Evolutionary conservation across 1,140 invertebrate genomes (phyloP).

Genomic region (Octopus bimaculoides): DNA sequence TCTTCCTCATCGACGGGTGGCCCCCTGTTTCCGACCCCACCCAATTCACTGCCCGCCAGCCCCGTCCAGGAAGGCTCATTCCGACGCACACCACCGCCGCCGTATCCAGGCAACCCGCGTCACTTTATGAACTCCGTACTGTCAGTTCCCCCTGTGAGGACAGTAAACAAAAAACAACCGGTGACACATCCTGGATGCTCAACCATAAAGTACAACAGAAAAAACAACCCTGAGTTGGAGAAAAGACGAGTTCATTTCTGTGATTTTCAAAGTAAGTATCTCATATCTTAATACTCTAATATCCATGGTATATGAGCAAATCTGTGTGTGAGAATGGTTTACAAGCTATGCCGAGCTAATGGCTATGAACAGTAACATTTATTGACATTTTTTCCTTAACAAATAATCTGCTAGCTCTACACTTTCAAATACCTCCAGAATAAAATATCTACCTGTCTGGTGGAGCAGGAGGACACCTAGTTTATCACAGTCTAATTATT

Average conservation of each 20-base stretch:
- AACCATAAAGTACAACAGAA: constrained; percentile 74
- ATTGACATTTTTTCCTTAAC: no score
- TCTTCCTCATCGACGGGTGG: constrained; percentile 22
- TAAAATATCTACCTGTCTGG: no score
- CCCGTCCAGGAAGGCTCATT: constrained; percentile 37
- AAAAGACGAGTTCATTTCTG: constrained; percentile 93
- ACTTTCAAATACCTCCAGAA: no score
- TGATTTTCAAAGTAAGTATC: constrained; percentile 81
- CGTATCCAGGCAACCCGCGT: constrained; percentile 43
- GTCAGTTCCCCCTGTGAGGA: constrained; percentile 10
- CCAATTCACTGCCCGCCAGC: constrained; percentile 49
- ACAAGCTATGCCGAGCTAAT: no score
- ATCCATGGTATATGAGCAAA: no score
- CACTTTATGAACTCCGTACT: constrained; percentile 22
- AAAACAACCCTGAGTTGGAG: constrained; percentile 94
- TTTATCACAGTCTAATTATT: no score
- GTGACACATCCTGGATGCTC: constrained; percentile 55
- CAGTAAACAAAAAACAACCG: constrained; percentile 33
- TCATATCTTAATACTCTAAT: not conserved
- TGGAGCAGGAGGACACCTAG: no score
- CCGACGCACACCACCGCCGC: constrained; percentile 48
- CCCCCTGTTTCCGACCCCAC: constrained; percentile 47
- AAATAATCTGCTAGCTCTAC: no score
- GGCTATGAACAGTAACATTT: no score
- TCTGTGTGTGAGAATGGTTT: no score